Evolutionary conservation across 2,888 invertebrate genomes (phyloP).

Genomic region (Latheticus oryzae): DNA sequence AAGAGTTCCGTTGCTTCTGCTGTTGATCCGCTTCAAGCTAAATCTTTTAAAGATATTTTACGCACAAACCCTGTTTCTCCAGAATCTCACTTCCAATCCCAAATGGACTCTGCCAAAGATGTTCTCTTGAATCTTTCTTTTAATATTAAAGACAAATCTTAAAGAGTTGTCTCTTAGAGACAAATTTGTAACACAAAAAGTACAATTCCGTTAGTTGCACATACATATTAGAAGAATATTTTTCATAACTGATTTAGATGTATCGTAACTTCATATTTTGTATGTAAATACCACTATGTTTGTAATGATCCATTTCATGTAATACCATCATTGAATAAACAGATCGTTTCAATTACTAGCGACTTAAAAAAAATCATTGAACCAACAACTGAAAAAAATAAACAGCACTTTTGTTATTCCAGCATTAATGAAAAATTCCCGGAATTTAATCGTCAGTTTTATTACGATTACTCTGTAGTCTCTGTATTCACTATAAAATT

Average conservation of each 20-base stretch:
- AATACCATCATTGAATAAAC: slow-evolving; percentile 51
- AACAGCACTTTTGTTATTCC: too few species aligned
- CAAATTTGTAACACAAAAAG: slow-evolving; percentile 55
- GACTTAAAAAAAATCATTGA: too few species aligned
- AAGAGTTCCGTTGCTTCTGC: slow-evolving; percentile 60
- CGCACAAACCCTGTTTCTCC: slow-evolving; percentile 52
- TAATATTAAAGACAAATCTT: slow-evolving; percentile 58
- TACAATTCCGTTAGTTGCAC: slow-evolving; percentile 61
- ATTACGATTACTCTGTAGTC: too few species aligned
- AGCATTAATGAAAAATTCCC: too few species aligned
- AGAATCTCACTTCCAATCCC: slow-evolving; percentile 58
- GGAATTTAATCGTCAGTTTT: too few species aligned
- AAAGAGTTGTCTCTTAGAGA: slow-evolving; percentile 46
- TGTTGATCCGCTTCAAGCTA: slow-evolving; percentile 49
- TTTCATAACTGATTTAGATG: slow-evolving; percentile 55
- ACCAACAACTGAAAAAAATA: too few species aligned
- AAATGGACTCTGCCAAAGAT: slow-evolving; percentile 61
- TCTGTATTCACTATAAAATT: too few species aligned
- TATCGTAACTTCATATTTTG: slow-evolving; percentile 51
- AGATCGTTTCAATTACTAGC: slow-evolving; percentile 53
- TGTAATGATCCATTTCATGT: slow-evolving; percentile 50
- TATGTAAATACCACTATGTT: slow-evolving; percentile 52
- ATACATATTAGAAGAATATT: slow-evolving; percentile 56
- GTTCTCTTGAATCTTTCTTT: slow-evolving; percentile 62
- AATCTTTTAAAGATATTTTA: slow-evolving; percentile 61